phyloP scores from a whole-genome alignment of 2,113 vertebrate genomes.

The Lophochroa leadbeateri region DNA sequence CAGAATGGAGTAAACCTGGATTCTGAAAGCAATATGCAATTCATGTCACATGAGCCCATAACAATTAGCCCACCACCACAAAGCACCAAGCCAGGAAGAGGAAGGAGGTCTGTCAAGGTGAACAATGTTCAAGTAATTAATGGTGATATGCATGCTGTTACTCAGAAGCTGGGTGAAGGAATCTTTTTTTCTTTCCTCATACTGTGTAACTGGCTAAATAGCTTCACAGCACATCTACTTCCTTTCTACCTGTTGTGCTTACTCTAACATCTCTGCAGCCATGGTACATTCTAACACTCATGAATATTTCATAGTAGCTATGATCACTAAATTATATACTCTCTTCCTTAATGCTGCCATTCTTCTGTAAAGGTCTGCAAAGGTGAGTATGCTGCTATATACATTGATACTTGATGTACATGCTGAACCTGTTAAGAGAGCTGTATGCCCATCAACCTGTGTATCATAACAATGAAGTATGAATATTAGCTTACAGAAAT shows the following conservation, averaged over 20 bases:
- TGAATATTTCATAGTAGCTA: background rate
- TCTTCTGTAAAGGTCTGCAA: constrained; percentile 59
- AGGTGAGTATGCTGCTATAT: constrained; percentile 69
- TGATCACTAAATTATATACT: constrained; percentile 57
- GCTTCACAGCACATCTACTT: background rate
- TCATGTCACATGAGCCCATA: constrained; percentile 80
- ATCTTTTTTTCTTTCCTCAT: background rate
- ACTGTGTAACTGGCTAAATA: background rate
- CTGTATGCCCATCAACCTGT: background rate
- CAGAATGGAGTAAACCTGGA: constrained; percentile 77
- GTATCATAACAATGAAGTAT: background rate
- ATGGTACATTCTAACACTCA: background rate
- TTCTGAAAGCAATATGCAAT: constrained; percentile 70
- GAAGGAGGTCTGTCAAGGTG: constrained; percentile 93
- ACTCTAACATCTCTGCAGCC: background rate
- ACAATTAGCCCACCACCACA: constrained; percentile 92
- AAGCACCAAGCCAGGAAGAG: constrained; percentile 89
- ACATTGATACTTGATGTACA: background rate
- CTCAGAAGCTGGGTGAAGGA: constrained; percentile 55
- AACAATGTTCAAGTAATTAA: constrained; percentile 68
- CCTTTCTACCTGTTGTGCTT: background rate
- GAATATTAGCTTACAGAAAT: background rate
- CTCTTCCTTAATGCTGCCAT: constrained; percentile 77
- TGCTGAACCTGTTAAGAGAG: background rate
- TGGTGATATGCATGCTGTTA: constrained; percentile 61